phyloP scores from a whole-genome alignment of 2,797 vertebrate genomes.

The Bryconaethiops microstoma region DNA sequence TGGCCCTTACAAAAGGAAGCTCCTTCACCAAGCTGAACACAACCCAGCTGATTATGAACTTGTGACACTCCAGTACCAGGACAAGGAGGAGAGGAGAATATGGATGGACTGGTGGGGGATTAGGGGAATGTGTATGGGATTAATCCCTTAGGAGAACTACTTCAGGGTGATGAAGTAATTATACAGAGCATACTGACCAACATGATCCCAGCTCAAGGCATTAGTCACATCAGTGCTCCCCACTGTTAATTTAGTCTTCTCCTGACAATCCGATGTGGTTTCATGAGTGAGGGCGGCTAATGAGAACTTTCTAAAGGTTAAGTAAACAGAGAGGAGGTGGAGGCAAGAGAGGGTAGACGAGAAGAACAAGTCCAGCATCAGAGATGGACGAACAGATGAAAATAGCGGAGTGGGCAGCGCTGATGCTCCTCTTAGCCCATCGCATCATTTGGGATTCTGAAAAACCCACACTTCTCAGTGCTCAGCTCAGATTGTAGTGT shows the following conservation, averaged over 20 bases:
- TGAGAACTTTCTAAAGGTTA: slow-evolving; percentile 83
- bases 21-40: too few species aligned
- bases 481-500: slow-evolving; percentile 11
- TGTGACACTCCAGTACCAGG: slow-evolving; percentile 29
- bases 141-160: slow-evolving; percentile 78
- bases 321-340: slow-evolving; percentile 69
- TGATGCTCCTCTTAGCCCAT: slow-evolving; percentile 41
- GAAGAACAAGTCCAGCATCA: slow-evolving; percentile 41
- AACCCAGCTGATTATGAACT: slow-evolving; percentile 22
- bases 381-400: slow-evolving; percentile 37
- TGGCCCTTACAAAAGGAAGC: too few species aligned
- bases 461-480: slow-evolving; percentile 23
- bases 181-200: slow-evolving; percentile 73
- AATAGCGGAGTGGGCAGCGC: background rate
- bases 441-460: slow-evolving; percentile 17
- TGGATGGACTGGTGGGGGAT: background rate
- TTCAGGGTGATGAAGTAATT: slow-evolving; percentile 80
- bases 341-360: slow-evolving; percentile 16
- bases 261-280: slow-evolving; percentile 74
- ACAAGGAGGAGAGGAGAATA: slow-evolving; percentile 16
- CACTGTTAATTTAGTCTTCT: slow-evolving; percentile 78
- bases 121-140: slow-evolving; percentile 60
- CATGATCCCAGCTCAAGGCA: slow-evolving; percentile 76
- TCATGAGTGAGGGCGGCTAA: slow-evolving; percentile 69
- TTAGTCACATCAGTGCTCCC: slow-evolving; percentile 78